Base-by-base conservation (phyloP, 2,797 vertebrate species). In the Sebastes ruberrimus region DNA sequence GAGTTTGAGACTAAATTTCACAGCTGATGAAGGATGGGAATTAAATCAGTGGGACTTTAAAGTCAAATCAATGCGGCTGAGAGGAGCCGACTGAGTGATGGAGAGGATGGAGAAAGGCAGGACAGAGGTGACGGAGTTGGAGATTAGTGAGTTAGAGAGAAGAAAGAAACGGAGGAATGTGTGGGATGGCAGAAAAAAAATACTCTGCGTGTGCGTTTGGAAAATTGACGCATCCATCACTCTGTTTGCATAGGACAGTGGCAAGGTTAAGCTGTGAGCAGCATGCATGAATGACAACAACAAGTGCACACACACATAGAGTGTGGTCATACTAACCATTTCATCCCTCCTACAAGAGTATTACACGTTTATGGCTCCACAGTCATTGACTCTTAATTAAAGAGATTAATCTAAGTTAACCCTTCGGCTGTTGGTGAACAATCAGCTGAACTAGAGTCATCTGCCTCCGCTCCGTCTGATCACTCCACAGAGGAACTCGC, bases 361-460 rank as follows among this genome's bases (percentile, higher is more conserved):
- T 69, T 67, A 78, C 72, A 78, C 83, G 61, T 73, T 85, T 65
- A 75, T 63, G 52, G 28, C 23, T 78, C 65, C 56, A 55, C 67
- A 76, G 83, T 75, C 65, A 25, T 10, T 42, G 79, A 59, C 70
- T 88, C 75, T 53, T 84, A 86, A 88, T 90, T 83, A 86, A 87
- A 89, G 64, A 81, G 70, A 90, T 91, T 83, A 28, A 89, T 90
- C 83, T 83, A 75, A 53, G 55, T 89, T 88, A 89, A 91, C 88
- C 83, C 78, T 85, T 86, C 67, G 65, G 25, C 35, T 70, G 61
- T 27, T 18, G 23, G 25, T 23, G 53, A 35, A 62, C 32, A 66
- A 33, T 69, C 72, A 38, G 55, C 74, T 22, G 64, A 83, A 74
- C 73, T 28, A 3, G 74, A 82, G 81, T 80, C 81, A 66, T 81